Percentiles rank a stretch among this genome's conserved stretches.
These are phyloP conservation scores for Chrysochloris asiatica DNA, from an alignment of 2,113 vertebrate genomes.

Conservation along the genomic window DNA sequence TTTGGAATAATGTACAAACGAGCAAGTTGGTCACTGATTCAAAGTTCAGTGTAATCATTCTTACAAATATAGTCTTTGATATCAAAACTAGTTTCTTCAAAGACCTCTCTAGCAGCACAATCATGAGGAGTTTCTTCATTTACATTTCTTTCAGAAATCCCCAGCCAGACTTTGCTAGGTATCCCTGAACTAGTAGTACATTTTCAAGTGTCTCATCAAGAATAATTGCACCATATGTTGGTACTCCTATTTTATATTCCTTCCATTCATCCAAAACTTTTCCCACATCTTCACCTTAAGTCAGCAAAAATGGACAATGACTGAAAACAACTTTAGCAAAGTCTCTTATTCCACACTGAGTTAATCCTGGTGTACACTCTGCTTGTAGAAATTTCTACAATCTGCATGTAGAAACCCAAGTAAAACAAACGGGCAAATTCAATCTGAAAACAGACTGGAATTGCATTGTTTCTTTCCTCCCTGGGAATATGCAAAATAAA, in stretches of 20 bases:
- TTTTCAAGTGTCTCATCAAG: slow-evolving; percentile 96
- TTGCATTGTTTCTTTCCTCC: slow-evolving; percentile 98
- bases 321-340: slow-evolving; percentile 99
- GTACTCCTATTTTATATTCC: slow-evolving; percentile 99
- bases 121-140: slow-evolving; percentile 98
- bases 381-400: no score
- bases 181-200: slow-evolving; percentile 96
- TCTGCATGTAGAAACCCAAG: slow-evolving; percentile 98
- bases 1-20: slow-evolving; percentile 97
- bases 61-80: slow-evolving; percentile 97
- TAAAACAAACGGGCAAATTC: slow-evolving; percentile 99
- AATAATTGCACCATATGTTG: slow-evolving; percentile 98
- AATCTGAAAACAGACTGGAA: slow-evolving; percentile 98
- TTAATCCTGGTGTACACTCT: slow-evolving; percentile 96
- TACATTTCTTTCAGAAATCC: slow-evolving; percentile 98
- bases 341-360: slow-evolving; percentile 99
- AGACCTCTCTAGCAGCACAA: slow-evolving; percentile 96
- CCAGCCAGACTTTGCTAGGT: slow-evolving; percentile 98
- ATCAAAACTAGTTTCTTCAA: slow-evolving; percentile 98
- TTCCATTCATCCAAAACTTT: slow-evolving; percentile 98
- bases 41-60: slow-evolving; percentile 94
- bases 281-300: slow-evolving; percentile 97
- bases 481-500: slow-evolving; percentile 99
- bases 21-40: slow-evolving; percentile 95
- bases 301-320: slow-evolving; percentile 98